phyloP scores from a whole-genome alignment of 2,888 invertebrate genomes.

The Lasioglossum pauxillum region DNA sequence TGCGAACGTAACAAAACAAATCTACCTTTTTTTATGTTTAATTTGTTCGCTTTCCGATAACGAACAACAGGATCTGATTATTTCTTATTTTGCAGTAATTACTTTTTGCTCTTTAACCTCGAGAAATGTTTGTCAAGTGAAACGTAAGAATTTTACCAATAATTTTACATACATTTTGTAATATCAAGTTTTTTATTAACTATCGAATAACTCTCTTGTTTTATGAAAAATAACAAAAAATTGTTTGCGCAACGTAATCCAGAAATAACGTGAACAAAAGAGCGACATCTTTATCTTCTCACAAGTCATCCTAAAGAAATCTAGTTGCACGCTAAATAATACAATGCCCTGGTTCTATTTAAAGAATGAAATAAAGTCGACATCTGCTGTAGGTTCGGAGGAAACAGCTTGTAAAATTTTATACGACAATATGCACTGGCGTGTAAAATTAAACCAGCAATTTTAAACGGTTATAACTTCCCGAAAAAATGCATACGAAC shows the following conservation, averaged over 20 bases:
- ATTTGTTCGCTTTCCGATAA: not conserved
- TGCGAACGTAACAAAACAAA: not conserved
- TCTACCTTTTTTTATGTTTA: not conserved
- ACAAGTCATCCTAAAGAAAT: not conserved
- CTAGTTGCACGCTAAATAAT: not conserved
- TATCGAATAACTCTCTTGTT: not conserved
- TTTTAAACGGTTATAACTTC: not conserved
- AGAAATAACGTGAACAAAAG: not conserved
- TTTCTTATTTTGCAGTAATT: too few species aligned
- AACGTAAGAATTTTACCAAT: too few species aligned
- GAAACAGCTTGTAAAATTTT: not conserved
- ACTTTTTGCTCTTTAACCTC: too few species aligned
- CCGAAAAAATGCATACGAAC: not conserved
- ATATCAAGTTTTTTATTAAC: too few species aligned
- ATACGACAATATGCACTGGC: not conserved
- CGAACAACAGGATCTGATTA: not conserved
- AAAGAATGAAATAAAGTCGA: not conserved
- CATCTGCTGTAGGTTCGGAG: not conserved
- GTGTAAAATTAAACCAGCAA: too few species aligned
- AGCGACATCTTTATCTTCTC: not conserved
- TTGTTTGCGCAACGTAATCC: too few species aligned
- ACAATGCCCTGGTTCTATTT: not conserved
- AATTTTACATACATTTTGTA: too few species aligned
- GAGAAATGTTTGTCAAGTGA: too few species aligned
- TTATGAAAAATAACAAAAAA: not conserved